Base-by-base conservation (phyloP, 37 sponge, comb jelly and placozoan species). In the Hexactinellida sp. region DNA sequence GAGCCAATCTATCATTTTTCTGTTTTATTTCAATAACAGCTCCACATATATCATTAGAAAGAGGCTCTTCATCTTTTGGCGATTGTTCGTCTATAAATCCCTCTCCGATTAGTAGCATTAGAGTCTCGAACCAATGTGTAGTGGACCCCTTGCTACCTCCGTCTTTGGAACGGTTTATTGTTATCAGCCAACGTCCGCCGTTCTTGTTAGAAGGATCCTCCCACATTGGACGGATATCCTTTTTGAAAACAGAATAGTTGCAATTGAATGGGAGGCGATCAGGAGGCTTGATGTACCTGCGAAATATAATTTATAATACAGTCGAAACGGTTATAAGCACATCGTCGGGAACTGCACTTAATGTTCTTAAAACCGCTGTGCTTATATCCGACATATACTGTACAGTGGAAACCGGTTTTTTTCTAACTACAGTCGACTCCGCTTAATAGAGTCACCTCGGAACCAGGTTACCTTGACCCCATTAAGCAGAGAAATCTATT, bases 211-310 rank as follows among this genome's bases (percentile, higher is more conserved):
- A 63, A 0, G 37, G 52, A 84, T 95, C 96, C 85, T 95, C 96
- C 96, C 96, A 95, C 91, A 91, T 91, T 19, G 96, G 96, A 55
- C 88, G 82, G 21, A 95, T 93, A 19, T 91, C 93, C 7, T 94
- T 92, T 94, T 94, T 54, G 30, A 86, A 85, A 0, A 36, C 76
- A 23, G 76, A 63, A n/a, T 63, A 63, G 76, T 63, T 63, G 76
- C 76, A 63, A 23, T 63, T 63, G 76, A 3, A 41, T 63, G 34
- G 76, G 28, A 63, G 76, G 34, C 76, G 76, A 28, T 63, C 76
- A 21, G 76, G 76, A 10, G 76, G 76, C 30, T 63, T 63, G 3
- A 63, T n/a, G 30, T 63, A 63, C 30, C 76, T 63, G 5, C 25
- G n/a, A n/a, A n/a, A n/a, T n/a, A n/a, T n/a, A n/a, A n/a, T n/a